These are phyloP conservation scores for Probaryconus sp. DNA, from an alignment of 1,140 invertebrate genomes.

Conservation along the genomic window DNA sequence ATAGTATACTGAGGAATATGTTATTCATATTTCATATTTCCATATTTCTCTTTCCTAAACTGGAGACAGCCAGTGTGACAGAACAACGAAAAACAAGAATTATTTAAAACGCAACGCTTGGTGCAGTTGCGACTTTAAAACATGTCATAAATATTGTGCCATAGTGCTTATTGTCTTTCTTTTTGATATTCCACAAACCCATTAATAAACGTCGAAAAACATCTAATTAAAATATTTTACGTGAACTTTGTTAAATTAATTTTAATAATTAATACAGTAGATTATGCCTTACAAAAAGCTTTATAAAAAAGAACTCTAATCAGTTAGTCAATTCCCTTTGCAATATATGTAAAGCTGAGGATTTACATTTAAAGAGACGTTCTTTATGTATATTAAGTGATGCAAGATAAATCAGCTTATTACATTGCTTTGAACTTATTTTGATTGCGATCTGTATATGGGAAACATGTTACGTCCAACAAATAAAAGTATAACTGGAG, in stretches of 20 bases:
- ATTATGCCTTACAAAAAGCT: too few species aligned
- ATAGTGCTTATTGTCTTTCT: too few species aligned
- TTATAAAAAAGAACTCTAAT: conserved; percentile 30
- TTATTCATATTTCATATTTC: conserved; percentile 31
- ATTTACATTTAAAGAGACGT: conserved; percentile 41
- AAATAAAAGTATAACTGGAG: too few species aligned
- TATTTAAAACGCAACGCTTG: too few species aligned
- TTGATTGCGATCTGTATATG: too few species aligned
- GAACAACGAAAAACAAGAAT: conserved; percentile 45
- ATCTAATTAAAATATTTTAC: too few species aligned
- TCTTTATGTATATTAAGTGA: conserved; percentile 45
- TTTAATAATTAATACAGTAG: too few species aligned
- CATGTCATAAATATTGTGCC: conserved; percentile 52
- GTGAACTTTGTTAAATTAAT: too few species aligned
- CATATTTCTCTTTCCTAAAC: conserved; percentile 45
- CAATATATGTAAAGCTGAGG: conserved; percentile 32
- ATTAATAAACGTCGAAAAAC: too few species aligned
- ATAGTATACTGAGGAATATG: conserved; percentile 26
- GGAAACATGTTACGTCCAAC: too few species aligned
- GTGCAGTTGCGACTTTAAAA: conserved; percentile 27
- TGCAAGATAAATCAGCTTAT: conserved; percentile 31
- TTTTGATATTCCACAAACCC: too few species aligned
- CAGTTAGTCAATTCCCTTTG: conserved; percentile 25
- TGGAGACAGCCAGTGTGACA: conserved; percentile 39
- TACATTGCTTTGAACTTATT: neutral